These are phyloP conservation scores for Tenthredo notha DNA, from an alignment of 2,888 invertebrate species.

Conservation along the genomic window DNA sequence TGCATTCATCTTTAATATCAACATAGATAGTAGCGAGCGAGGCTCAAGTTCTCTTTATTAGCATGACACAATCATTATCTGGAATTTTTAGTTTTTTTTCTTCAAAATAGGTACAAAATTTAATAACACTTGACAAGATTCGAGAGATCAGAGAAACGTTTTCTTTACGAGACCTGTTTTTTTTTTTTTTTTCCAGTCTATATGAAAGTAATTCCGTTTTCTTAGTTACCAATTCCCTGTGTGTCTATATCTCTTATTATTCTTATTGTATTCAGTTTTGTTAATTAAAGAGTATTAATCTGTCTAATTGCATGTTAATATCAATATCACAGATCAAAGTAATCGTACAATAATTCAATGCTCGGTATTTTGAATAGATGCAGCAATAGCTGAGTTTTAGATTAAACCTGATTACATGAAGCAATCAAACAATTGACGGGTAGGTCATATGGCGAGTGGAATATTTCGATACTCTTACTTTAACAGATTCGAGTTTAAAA, in stretches of 20 bases:
- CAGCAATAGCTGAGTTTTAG: constrained; percentile 34
- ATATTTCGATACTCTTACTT: constrained; percentile 52
- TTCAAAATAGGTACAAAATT: neutral
- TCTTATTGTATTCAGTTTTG: neutral
- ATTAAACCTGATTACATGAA: constrained; percentile 49
- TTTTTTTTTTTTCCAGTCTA: too few relatives aligned
- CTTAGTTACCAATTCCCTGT: too few relatives aligned
- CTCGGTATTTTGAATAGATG: constrained; percentile 26
- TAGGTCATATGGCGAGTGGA: constrained; percentile 48
- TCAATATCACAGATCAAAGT: constrained; percentile 9
- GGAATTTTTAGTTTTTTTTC: neutral
- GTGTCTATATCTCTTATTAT: neutral
- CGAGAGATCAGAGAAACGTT: neutral
- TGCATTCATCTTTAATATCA: constrained; percentile 31
- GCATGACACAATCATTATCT: neutral
- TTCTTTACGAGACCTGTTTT: neutral
- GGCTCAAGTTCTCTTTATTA: constrained; percentile 19
- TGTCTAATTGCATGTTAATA: constrained; percentile 11
- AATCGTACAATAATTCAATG: neutral
- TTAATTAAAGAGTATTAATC: neutral
- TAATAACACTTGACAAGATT: neutral
- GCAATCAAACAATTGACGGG: constrained; percentile 55
- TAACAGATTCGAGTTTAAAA: constrained; percentile 50
- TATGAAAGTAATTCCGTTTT: too few relatives aligned
- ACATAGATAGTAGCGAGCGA: constrained; percentile 16